phyloP scores from a whole-genome alignment of 2,888 invertebrate species.

The Yponomeuta evonymella region DNA sequence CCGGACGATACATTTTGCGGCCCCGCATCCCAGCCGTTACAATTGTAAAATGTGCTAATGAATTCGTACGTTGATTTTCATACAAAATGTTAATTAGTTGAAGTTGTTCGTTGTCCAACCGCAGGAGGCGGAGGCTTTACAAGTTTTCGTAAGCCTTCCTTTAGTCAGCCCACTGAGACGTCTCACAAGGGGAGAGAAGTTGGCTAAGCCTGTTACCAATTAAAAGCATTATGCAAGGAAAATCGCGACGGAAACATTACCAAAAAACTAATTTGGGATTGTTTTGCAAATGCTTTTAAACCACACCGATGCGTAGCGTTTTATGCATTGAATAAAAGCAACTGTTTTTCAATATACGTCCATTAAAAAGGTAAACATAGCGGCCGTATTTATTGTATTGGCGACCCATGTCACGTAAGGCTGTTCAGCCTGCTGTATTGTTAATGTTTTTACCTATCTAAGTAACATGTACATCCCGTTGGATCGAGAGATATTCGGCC shows the following conservation, averaged over 20 bases:
- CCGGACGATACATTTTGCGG: neutral
- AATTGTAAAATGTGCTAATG: neutral
- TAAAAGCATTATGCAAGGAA: neutral
- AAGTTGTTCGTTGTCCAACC: conserved; percentile 2
- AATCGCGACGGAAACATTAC: neutral
- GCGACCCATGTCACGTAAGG: neutral
- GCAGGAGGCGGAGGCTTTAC: neutral
- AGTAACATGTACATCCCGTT: too few relatives aligned
- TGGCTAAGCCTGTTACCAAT: neutral
- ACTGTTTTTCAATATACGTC: neutral
- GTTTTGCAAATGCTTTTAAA: neutral
- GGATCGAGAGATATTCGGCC: too few relatives aligned
- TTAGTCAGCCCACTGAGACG: neutral
- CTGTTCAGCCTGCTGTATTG: too few relatives aligned
- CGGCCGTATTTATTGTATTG: neutral
- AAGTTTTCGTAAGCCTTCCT: neutral
- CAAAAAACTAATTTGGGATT: neutral
- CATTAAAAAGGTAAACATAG: neutral
- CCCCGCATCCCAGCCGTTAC: neutral
- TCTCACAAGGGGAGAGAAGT: neutral
- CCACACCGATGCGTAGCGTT: neutral
- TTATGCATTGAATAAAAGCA: neutral
- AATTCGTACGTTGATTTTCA: conserved; percentile 4
- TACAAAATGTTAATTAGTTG: conserved; percentile 10
- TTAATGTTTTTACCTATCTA: too few relatives aligned